Evolutionary conservation across 2,113 vertebrate genomes (phyloP), one percentile per base, ranked within the genome.

Genomic region (Coturnix japonica): DNA sequence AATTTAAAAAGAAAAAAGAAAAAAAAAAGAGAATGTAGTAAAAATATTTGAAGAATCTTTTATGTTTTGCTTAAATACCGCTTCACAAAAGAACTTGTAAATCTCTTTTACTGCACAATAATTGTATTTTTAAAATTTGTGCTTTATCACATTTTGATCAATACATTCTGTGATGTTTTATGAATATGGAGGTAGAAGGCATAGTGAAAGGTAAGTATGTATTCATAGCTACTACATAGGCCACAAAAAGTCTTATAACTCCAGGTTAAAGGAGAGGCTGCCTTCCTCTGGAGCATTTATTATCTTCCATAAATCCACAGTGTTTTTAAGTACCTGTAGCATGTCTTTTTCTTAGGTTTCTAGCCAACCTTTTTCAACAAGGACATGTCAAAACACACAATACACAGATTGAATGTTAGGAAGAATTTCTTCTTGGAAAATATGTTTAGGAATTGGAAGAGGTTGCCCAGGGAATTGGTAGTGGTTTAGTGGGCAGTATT

Each of bases 31-130:
- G 7, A 91, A 70, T 3, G 5, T 53, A 74, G 49, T 7, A 90
- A 85, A 56, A 92, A 43, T 43, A 57, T 61, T 84, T 70, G 51
- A 91, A 94, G 22, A 85, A 21, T 41, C n/a, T 60, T 83, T n/a
- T 51, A 43, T 33, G 20, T 17, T 72, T 44, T 81, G 14, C 77
- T 75, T 75, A 87, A 94, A 81, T 47, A 13, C 2, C 11, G 44
- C 18, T 80, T 88, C 71, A 71, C 5, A 79, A 28, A 61, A 90
- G 20, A 89, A 12, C 5, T 54, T 37, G 71, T n/a, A 37, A 91
- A 73, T 57, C 30, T 71, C 19, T 72, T 91, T 84, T 81, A 70
- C 21, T 51, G 37, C 21, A 69, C 25, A 73, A 6, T 56, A 74
- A 21, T 6, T 79, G 91, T 66, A 28, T 86, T 43, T 15, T 87